Evolutionary conservation across 1,140 invertebrate genomes (phyloP).

Genomic region (Augochlora pura): DNA sequence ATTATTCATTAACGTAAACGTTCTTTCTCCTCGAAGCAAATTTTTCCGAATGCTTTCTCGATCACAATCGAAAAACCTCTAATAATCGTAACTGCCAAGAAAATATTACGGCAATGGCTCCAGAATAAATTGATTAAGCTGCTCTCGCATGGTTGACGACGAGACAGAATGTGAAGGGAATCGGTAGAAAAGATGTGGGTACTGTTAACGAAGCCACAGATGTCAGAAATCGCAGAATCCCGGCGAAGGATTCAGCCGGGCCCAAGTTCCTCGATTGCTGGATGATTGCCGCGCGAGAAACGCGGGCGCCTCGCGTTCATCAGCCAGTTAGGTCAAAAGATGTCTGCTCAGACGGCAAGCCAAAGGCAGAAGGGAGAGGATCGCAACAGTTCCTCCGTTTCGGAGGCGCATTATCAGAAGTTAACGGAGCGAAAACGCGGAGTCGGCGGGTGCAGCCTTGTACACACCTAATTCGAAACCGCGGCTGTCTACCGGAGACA

Average conservation of each 20-base stretch:
- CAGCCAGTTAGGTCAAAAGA: neutral
- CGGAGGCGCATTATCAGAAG: constrained; percentile 7
- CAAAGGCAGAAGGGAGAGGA: neutral
- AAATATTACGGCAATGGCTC: no score
- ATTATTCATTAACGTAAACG: no score
- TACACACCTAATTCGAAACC: constrained; percentile 45
- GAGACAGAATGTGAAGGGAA: no score
- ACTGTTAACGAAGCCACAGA: no score
- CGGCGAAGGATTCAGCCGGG: neutral
- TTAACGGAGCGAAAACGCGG: constrained; percentile 26
- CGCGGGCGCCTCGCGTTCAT: neutral
- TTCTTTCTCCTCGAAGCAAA: no score
- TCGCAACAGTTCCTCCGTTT: neutral
- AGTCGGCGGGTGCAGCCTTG: neutral
- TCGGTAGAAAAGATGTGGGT: no score
- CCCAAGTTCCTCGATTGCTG: neutral
- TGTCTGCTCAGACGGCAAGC: neutral
- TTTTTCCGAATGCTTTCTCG: no score
- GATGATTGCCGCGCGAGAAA: neutral
- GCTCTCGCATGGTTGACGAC: no score
- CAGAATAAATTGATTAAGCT: no score
- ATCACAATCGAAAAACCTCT: no score
- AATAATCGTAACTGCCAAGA: no score
- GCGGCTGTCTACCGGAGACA: constrained; percentile 22
- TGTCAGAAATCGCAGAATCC: no score